Evolutionary conservation across 2,888 invertebrate species (phyloP), one percentile per base, ranked within the genome.

Genomic region (Eilema depressum): DNA sequence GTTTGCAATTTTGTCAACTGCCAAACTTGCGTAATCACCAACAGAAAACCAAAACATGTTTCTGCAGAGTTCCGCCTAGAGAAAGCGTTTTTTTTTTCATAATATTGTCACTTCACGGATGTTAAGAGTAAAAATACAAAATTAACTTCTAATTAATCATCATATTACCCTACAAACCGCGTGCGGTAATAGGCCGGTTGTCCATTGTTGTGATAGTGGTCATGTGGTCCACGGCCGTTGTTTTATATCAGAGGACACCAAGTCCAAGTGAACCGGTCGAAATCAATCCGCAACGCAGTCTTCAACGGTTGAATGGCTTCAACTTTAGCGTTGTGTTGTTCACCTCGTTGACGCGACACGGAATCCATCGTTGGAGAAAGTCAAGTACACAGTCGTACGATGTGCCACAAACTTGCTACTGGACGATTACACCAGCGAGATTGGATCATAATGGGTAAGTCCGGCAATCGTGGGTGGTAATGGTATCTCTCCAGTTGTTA

Each of bases 361-460:
- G 93, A 91, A 93, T 93, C 91, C 85, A 85, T 86, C 83, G 86
- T 86, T 83, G 89, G 95, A 93, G 95, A 95, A 95, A 95, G 95
- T 94, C 93, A 91, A 92, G 92, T 92, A 92, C 92, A 86, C 85
- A 87, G 85, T 76, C 87, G 89, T 89, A 87, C 89, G 87, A 88
- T 88, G 92, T 89, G 88, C 92, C 79, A 93, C 91, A 92, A 87
- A 84, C 78, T 80, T 84, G 80, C 84, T 81, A 83, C 88, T 83
- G 88, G 84, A 87, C 86, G 86, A 89, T 91, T 90, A 91, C 89
- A 89, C 86, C 85, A 88, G 80, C 85, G 82, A 90, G 89, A 91
- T 93, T 92, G 89, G 88, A 92, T 93, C 92, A 91, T 90, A 91
- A 90, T 91, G 86, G 88, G 82, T 89, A 91, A 92, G 88, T 90